These are phyloP conservation scores for Choloepus didactylus DNA, from an alignment of 2,797 vertebrate genomes.

Conservation along the genomic window DNA sequence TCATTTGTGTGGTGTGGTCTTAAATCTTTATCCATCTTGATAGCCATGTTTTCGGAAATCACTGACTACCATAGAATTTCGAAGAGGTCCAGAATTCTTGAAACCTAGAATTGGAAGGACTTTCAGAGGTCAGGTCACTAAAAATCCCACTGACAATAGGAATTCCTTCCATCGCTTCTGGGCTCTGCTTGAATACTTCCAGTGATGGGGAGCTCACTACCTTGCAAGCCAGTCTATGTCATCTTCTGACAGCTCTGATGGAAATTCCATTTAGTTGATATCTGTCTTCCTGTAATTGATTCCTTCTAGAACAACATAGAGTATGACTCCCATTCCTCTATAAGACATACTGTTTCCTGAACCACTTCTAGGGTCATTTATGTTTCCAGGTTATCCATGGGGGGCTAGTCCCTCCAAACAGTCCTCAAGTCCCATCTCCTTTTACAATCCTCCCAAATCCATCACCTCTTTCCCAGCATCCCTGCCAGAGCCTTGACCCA, in stretches of 20 bases:
- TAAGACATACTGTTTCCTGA: not conserved
- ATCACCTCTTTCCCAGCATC: not conserved
- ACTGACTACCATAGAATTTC: not conserved
- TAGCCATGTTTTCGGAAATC: not conserved
- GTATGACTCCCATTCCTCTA: not conserved
- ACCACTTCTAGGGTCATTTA: not conserved
- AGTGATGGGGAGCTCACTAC: not conserved
- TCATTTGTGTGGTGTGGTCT: not conserved
- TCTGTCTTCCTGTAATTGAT: not conserved
- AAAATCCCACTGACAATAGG: not conserved
- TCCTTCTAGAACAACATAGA: not conserved
- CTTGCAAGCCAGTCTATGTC: not conserved
- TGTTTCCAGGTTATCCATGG: not conserved
- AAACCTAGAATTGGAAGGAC: not conserved
- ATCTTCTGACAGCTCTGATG: not conserved
- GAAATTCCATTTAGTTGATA: not conserved
- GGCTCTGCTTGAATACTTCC: not conserved
- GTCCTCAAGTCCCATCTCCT: not conserved
- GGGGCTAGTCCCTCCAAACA: not conserved
- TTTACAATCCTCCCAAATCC: not conserved
- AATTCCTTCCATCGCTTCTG: not conserved
- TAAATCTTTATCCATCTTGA: not conserved
- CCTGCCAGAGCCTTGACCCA: not conserved
- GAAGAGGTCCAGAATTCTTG: not conserved
- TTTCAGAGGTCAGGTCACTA: not conserved